Evolutionary conservation across 2,888 invertebrate genomes (phyloP).

Genomic region (Penaeus monodon): DNA sequence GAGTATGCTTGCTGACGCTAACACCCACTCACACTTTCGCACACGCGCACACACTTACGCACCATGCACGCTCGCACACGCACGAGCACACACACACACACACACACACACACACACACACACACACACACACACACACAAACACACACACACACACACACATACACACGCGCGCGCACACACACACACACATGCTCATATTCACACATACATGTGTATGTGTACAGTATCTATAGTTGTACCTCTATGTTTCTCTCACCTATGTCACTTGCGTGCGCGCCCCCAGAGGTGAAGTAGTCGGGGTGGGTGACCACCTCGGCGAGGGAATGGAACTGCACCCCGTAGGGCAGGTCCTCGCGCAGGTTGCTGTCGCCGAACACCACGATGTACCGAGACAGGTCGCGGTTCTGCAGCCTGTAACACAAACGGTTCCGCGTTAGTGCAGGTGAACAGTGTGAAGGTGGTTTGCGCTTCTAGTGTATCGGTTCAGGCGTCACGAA

Average conservation of each 20-base stretch:
- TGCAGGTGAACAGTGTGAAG: neutral
- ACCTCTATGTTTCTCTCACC: constrained; percentile 38
- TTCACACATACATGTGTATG: constrained; percentile 13
- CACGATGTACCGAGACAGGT: constrained; percentile 46
- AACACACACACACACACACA: no score
- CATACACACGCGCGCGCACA: no score
- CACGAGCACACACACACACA: no score
- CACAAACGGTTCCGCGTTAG: neutral
- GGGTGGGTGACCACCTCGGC: constrained; percentile 57
- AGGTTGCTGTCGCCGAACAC: constrained; percentile 65
- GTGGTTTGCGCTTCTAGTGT: neutral
- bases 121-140: no score
- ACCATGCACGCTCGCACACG: no score
- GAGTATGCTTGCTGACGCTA: no score
- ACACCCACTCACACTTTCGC: no score
- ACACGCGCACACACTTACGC: no score
- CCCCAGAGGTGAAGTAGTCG: constrained; percentile 55
- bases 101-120: no score
- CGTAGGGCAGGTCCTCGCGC: constrained; percentile 59
- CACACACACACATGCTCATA: no score
- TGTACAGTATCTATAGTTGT: neutral
- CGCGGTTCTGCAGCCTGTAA: constrained; percentile 50
- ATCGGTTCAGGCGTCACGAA: no score
- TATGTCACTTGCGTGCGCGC: constrained; percentile 61
- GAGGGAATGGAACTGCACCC: constrained; percentile 59